Conservation (phyloP, 2,113 vertebrate species). For the Meleagris gallopavo region DNA sequence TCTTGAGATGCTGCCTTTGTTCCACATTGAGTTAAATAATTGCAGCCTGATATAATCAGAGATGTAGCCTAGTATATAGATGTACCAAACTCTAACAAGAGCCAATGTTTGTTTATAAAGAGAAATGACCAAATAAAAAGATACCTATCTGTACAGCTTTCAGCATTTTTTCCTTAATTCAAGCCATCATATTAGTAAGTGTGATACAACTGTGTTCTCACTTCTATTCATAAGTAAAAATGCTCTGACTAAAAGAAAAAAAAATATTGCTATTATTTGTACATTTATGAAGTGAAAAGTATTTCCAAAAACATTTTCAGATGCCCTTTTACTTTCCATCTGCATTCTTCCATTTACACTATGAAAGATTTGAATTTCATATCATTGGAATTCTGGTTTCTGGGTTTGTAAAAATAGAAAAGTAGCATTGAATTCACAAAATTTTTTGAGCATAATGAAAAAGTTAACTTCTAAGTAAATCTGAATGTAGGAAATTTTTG, state of each 20-base stretch:
- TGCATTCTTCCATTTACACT: background rate
- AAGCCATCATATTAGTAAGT: background rate
- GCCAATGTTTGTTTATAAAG: background rate
- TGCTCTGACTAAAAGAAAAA: background rate
- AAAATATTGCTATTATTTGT: background rate
- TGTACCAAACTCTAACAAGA: background rate
- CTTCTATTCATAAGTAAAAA: background rate
- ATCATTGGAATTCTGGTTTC: background rate
- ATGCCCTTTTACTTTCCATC: background rate
- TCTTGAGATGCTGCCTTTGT: background rate
- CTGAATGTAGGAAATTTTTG: background rate
- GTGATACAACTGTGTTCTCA: background rate
- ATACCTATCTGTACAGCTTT: background rate
- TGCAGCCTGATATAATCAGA: background rate
- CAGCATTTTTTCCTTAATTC: background rate
- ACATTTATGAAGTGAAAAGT: background rate
- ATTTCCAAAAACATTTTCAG: background rate
- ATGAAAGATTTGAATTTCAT: background rate
- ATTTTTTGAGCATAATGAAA: background rate
- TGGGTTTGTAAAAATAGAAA: background rate
- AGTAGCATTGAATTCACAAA: background rate
- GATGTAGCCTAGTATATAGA: background rate
- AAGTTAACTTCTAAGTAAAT: background rate
- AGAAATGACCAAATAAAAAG: background rate
- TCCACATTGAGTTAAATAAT: background rate